phyloP scores from a whole-genome alignment of 2,888 invertebrate genomes.

The Adela reaumurella region DNA sequence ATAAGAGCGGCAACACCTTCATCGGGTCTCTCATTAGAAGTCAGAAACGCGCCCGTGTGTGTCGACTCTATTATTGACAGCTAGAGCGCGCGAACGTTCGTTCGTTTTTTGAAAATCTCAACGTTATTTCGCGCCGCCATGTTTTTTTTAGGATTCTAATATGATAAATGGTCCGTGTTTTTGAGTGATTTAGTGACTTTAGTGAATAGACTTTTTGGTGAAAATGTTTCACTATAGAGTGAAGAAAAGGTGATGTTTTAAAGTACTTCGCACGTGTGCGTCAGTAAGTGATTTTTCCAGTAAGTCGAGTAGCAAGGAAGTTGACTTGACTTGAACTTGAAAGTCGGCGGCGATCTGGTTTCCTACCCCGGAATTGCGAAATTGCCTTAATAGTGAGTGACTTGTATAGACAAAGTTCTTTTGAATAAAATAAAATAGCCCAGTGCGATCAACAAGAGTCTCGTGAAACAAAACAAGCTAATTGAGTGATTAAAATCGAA shows the following conservation, averaged over 20 bases:
- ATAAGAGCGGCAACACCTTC: conserved; percentile 13
- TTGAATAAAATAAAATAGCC: no score
- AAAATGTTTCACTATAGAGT: not conserved
- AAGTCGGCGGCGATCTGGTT: not conserved
- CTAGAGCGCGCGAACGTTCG: not conserved
- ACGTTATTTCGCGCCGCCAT: no score
- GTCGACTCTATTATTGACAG: not conserved
- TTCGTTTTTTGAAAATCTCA: not conserved
- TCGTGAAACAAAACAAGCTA: no score
- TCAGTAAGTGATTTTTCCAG: not conserved
- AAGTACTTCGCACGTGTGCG: not conserved
- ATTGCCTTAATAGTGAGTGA: not conserved
- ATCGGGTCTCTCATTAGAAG: not conserved
- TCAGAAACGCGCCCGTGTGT: not conserved
- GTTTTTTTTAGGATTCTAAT: no score
- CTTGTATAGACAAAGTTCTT: no score
- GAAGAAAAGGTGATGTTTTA: not conserved
- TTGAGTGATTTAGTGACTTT: no score
- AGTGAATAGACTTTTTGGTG: no score
- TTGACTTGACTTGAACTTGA: not conserved
- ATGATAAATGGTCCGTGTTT: no score
- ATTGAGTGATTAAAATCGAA: no score
- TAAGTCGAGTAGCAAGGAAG: not conserved
- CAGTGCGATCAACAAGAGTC: no score
- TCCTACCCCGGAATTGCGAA: not conserved